phyloP scores from a whole-genome alignment of 37 sponge, comb jelly and placozoan genomes.

The Oscarella lobularis region DNA sequence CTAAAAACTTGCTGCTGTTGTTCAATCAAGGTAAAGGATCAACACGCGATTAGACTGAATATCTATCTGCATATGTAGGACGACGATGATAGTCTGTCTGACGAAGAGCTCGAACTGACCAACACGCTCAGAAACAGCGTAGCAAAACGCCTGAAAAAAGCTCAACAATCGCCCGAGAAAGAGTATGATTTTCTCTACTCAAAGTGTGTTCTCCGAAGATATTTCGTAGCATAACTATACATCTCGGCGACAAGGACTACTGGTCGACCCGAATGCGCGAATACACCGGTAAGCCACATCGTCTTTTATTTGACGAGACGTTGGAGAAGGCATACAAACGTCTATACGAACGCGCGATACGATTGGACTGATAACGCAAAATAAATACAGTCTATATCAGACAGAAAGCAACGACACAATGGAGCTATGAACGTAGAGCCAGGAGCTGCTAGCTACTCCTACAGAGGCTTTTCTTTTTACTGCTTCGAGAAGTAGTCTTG shows the following conservation, averaged over 20 bases:
- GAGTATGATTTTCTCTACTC: background rate
- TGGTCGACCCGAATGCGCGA: slow-evolving; percentile 62
- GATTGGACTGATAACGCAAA: background rate
- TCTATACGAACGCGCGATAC: slow-evolving; percentile 30
- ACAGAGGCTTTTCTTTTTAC: background rate
- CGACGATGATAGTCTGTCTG: too few relatives aligned
- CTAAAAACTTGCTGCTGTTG: too few relatives aligned
- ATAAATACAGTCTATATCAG: background rate
- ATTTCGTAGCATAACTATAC: slow-evolving; percentile 5
- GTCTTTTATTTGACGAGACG: slow-evolving; percentile 76
- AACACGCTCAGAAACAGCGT: background rate
- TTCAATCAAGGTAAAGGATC: too few relatives aligned
- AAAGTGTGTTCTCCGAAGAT: background rate
- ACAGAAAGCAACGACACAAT: background rate
- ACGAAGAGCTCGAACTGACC: background rate
- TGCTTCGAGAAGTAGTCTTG: slow-evolving; percentile 4
- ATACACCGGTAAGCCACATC: slow-evolving; percentile 62
- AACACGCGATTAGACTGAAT: too few relatives aligned
- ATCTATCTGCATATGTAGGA: too few relatives aligned
- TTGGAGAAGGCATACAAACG: slow-evolving; percentile 68
- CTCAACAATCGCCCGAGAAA: background rate
- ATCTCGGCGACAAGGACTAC: slow-evolving; percentile 32
- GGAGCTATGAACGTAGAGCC: background rate
- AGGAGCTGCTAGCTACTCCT: background rate
- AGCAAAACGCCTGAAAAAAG: background rate